A percentile compares a stretch with the other conserved stretches of the same genome.
Evolutionary conservation across 2,888 invertebrate genomes (phyloP).

Genomic region (Pelosia muscerda): DNA sequence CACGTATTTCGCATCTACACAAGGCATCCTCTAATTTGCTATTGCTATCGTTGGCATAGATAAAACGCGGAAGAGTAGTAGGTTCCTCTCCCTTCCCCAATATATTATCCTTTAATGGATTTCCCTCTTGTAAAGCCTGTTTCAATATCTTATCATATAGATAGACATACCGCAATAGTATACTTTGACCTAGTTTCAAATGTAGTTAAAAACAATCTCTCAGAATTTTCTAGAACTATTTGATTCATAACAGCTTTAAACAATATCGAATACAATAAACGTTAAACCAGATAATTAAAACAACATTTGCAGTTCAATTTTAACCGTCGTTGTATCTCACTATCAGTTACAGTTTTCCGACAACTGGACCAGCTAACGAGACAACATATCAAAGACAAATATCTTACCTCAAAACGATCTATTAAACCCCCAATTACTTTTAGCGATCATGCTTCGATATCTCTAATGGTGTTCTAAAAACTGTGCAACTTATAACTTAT

Average conservation of each 20-base stretch:
- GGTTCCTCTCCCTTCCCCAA: no score
- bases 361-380: slow-evolving; percentile 32
- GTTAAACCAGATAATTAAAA: slow-evolving; percentile 7
- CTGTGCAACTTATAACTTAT: no score
- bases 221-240: background rate
- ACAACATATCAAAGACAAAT: slow-evolving; percentile 48
- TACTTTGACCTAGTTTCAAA: background rate
- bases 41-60: no score
- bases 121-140: no score
- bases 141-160: no score
- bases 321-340: slow-evolving; percentile 8
- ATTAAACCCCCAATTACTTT: slow-evolving; percentile 46
- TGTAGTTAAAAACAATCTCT: background rate
- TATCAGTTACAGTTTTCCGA: slow-evolving; percentile 25
- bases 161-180: no score
- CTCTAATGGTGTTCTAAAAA: slow-evolving; percentile 27
- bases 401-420: slow-evolving; percentile 44
- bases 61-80: no score
- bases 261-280: background rate
- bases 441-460: slow-evolving; percentile 36
- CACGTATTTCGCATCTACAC: no score
- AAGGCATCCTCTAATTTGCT: no score
- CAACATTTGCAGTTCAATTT: slow-evolving; percentile 12
- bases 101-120: no score
- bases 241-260: background rate